A percentile compares a stretch with the other conserved stretches of the same genome.
Conservation (phyloP, 2,888 invertebrate genomes). For the Drosophila trichaetosa region DNA sequence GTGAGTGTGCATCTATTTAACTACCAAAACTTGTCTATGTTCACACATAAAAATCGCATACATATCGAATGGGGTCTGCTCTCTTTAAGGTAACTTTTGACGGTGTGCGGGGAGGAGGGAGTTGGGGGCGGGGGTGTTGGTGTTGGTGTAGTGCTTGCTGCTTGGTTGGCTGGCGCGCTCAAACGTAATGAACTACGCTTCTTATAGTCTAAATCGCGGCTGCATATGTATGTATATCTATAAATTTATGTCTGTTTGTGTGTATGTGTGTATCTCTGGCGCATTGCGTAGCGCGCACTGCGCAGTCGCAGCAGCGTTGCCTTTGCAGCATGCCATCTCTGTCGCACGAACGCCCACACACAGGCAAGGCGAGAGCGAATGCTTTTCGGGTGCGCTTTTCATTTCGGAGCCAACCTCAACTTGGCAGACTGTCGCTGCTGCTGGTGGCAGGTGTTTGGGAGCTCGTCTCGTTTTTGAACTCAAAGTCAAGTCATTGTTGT, state of each 20-base stretch:
- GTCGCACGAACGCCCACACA: conserved; percentile 46
- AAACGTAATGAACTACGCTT: conserved; percentile 73
- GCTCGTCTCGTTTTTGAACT: conserved; percentile 62
- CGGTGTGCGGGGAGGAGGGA: conserved; percentile 16
- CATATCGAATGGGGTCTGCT: conserved; percentile 50
- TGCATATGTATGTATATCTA: background rate
- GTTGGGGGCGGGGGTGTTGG: conserved; percentile 3
- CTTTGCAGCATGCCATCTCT: conserved; percentile 32
- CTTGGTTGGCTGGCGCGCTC: conserved; percentile 75
- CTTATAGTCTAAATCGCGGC: conserved; percentile 40
- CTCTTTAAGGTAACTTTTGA: conserved; percentile 10
- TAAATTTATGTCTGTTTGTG: background rate
- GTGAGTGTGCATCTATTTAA: conserved; percentile 76
- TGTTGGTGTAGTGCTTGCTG: conserved; percentile 52
- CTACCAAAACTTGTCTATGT: conserved; percentile 81
- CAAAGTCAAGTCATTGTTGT: conserved; percentile 70
- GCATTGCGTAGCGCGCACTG: conserved; percentile 44
- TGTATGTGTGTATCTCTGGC: conserved; percentile 3
- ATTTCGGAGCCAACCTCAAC: conserved; percentile 27
- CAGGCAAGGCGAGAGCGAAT: conserved; percentile 40
- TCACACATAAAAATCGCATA: conserved; percentile 79
- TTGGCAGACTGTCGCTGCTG: conserved; percentile 11
- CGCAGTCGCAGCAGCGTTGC: conserved; percentile 24
- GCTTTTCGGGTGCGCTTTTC: conserved; percentile 65
- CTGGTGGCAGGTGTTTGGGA: conserved; percentile 57